Conservation (phyloP, 1,140 invertebrate genomes). For the Agrilus planipennis region DNA sequence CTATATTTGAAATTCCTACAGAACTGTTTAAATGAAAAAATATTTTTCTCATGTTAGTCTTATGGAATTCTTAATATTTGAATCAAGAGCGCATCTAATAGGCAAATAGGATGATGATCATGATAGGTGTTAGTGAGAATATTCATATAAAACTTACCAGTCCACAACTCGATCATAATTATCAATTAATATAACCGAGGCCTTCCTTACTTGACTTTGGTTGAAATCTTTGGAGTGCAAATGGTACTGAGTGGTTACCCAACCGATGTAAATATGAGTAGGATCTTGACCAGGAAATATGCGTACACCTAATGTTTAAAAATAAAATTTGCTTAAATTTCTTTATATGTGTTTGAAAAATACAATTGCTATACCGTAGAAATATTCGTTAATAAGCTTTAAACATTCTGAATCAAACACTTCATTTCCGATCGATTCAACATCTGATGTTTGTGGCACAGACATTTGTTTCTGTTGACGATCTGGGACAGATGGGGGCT, state of each 20-base stretch:
- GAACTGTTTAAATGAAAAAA: too few species aligned
- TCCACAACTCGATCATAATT: constrained; percentile 62
- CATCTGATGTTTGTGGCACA: constrained; percentile 47
- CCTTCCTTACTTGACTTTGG: constrained; percentile 71
- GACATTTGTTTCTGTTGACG: constrained; percentile 62
- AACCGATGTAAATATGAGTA: constrained; percentile 94
- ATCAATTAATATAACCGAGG: constrained; percentile 74
- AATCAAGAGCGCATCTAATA: too few species aligned
- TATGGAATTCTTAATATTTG: too few species aligned
- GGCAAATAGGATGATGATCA: too few species aligned
- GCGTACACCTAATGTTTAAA: constrained; percentile 52
- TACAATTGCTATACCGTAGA: constrained; percentile 86
- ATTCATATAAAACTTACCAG: constrained; percentile 42
- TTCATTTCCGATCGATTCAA: constrained; percentile 69
- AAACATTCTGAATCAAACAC: constrained; percentile 77
- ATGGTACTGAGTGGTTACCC: constrained; percentile 97
- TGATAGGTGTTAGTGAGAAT: too few species aligned
- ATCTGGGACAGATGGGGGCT: constrained; percentile 39
- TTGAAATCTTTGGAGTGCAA: constrained; percentile 84
- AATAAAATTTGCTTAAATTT: too few species aligned
- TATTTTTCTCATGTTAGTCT: too few species aligned
- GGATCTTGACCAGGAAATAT: constrained; percentile 97
- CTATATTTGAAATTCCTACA: too few species aligned
- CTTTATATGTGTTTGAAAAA: too few species aligned
- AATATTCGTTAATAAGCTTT: constrained; percentile 94